These are phyloP conservation scores for Sapajus apella DNA, from an alignment of 2,113 vertebrate species.

Conservation along the genomic window DNA sequence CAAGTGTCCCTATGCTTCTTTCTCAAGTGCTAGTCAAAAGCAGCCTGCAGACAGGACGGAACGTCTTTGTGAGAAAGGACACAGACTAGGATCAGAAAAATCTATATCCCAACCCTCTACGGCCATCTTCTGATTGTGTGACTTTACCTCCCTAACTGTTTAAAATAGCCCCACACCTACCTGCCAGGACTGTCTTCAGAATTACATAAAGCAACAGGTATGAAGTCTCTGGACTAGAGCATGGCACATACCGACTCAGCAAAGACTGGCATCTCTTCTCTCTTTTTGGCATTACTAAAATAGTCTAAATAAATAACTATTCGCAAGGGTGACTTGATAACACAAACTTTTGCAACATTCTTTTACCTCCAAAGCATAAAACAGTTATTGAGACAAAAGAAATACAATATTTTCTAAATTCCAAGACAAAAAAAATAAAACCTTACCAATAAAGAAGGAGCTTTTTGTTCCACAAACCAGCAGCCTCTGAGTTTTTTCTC, in stretches of 20 bases:
- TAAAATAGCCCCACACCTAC: not conserved
- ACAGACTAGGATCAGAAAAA: not conserved
- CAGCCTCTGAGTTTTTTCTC: not conserved
- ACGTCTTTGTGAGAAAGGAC: rapidly evolving
- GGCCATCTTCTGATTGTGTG: rapidly evolving
- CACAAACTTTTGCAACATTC: rapidly evolving
- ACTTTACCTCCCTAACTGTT: rapidly evolving
- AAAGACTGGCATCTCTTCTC: rapidly evolving
- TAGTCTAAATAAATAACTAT: rapidly evolving
- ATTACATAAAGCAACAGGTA: rapidly evolving
- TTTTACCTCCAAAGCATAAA: too few relatives aligned
- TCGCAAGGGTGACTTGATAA: rapidly evolving
- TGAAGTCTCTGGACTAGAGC: rapidly evolving
- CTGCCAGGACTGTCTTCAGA: not conserved
- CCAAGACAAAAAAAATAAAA: not conserved
- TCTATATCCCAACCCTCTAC: rapidly evolving
- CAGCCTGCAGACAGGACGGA: rapidly evolving
- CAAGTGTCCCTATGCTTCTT: rapidly evolving
- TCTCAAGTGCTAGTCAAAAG: rapidly evolving
- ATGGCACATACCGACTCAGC: rapidly evolving
- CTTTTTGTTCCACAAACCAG: not conserved
- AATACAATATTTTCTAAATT: rapidly evolving
- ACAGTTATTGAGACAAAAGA: not conserved
- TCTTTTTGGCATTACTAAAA: rapidly evolving
- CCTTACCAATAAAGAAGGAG: not conserved